Conservation (phyloP, 2,888 invertebrate genomes). For the Oxyscelio sp. region DNA sequence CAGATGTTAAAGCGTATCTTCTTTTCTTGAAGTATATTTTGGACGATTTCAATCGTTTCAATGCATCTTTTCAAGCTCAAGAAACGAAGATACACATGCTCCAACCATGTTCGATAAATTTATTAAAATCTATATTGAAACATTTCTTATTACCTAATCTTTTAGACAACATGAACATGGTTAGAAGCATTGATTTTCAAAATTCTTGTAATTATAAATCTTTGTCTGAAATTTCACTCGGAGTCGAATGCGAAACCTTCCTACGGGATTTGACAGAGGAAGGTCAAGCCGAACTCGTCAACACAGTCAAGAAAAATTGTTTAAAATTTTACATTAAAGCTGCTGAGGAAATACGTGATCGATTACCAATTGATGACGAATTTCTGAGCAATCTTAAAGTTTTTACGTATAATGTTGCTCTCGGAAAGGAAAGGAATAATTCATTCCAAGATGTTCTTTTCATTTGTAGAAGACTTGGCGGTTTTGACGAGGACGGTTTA, state of each 20-base stretch:
- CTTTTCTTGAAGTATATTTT: slow-evolving; percentile 12
- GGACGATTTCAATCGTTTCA: neutral
- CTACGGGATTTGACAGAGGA: neutral
- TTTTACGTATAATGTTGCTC: neutral
- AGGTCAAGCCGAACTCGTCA: neutral
- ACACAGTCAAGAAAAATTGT: slow-evolving; percentile 22
- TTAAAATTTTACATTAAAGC: slow-evolving; percentile 9
- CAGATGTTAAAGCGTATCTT: slow-evolving; percentile 14
- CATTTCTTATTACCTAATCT: neutral
- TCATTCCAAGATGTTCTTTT: neutral
- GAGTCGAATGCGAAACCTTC: slow-evolving; percentile 1
- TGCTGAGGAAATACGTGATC: slow-evolving; percentile 33
- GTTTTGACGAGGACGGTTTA: neutral
- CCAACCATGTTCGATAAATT: neutral
- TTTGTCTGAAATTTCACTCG: neutral
- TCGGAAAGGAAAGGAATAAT: neutral
- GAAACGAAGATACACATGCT: slow-evolving; percentile 17
- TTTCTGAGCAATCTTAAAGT: too few species aligned
- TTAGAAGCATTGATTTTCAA: slow-evolving; percentile 1
- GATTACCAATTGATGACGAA: slow-evolving; percentile 20
- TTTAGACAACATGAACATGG: neutral
- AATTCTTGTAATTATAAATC: neutral
- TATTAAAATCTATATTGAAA: neutral
- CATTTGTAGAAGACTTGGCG: slow-evolving; percentile 1
- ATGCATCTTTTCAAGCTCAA: slow-evolving; percentile 12